These are phyloP conservation scores for Lasioglossum villosulum DNA, from an alignment of 2,888 invertebrate genomes.

Conservation along the genomic window DNA sequence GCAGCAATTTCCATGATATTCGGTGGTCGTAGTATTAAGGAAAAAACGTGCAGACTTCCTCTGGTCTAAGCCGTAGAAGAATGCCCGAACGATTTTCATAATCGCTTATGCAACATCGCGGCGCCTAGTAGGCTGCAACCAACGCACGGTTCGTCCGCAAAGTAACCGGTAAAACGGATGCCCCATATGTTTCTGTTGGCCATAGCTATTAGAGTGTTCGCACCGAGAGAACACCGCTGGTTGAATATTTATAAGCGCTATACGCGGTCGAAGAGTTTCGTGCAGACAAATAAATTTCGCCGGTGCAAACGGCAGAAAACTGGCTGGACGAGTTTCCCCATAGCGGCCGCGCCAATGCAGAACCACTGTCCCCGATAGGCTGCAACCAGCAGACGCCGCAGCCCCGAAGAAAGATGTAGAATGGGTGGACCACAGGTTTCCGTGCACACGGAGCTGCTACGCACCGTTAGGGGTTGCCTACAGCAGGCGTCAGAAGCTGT, in stretches of 20 bases:
- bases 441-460: background rate
- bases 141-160: background rate
- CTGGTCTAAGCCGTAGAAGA: background rate
- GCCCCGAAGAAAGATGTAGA: background rate
- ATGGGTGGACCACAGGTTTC: background rate
- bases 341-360: background rate
- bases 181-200: background rate
- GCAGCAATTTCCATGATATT: background rate
- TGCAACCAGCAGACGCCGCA: background rate
- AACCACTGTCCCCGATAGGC: background rate
- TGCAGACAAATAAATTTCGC: background rate
- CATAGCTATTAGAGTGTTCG: background rate
- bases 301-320: background rate
- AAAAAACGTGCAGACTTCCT: background rate
- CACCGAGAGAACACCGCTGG: background rate
- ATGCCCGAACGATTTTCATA: background rate
- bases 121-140: background rate
- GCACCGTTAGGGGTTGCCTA: background rate
- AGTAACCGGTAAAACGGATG: background rate
- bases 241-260: background rate
- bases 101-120: background rate
- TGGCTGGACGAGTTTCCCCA: background rate
- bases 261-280: background rate
- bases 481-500: background rate
- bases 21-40: background rate